phyloP scores from a whole-genome alignment of 1,140 invertebrate genomes.

The Drosophila tsacasi region DNA sequence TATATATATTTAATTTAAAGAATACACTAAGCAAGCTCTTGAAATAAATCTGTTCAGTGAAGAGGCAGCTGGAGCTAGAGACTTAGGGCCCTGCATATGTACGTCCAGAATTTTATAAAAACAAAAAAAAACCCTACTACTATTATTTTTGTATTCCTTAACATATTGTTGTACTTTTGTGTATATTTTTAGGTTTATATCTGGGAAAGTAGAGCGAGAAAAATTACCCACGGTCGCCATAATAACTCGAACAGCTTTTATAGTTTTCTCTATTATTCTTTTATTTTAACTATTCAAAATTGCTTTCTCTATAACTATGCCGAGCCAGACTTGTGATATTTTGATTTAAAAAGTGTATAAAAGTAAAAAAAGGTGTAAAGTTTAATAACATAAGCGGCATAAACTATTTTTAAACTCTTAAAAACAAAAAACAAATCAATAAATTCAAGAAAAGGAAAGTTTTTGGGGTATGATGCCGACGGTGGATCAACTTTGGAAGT shows the following conservation, averaged over 20 bases:
- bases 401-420: background rate
- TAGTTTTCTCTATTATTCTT: background rate
- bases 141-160: conserved; percentile 1
- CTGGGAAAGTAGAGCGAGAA: conserved; percentile 5
- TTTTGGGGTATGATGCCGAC: conserved; percentile 10
- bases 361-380: conserved; percentile 4
- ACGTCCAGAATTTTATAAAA: background rate
- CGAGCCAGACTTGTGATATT: conserved; percentile 21
- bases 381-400: conserved; percentile 12
- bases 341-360: conserved; percentile 13
- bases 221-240: conserved; percentile 10
- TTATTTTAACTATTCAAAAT: conserved; percentile 8
- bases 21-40: conserved; percentile 4
- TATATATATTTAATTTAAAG: conserved; percentile 14
- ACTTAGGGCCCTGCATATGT: conserved; percentile 10
- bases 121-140: background rate
- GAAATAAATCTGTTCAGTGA: conserved; percentile 3
- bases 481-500: conserved; percentile 7
- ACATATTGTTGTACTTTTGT: conserved; percentile 8
- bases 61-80: conserved; percentile 7
- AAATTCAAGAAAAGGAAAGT: background rate
- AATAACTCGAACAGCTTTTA: background rate
- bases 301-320: conserved; percentile 5
- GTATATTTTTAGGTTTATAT: conserved; percentile 13
- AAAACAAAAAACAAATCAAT: background rate